A percentile compares a stretch with the other conserved stretches of the same genome.
Conservation (phyloP, 2,888 invertebrate species). For the Nipponacmea schrenckii region DNA sequence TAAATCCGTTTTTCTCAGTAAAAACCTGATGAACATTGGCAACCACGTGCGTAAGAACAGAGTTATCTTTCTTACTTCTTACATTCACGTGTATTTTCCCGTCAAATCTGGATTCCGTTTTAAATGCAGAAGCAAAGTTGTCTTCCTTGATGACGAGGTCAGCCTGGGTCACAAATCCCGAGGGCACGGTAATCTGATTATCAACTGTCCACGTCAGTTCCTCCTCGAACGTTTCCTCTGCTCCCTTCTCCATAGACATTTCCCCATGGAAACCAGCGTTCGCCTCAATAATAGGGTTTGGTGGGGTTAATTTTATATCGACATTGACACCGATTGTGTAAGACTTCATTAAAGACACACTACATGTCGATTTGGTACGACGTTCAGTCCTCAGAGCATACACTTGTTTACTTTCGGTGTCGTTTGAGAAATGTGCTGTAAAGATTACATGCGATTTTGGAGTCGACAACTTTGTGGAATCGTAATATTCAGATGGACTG, state of each 20-base stretch:
- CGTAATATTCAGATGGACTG: constrained; percentile 58
- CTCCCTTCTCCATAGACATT: constrained; percentile 61
- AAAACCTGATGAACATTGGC: constrained; percentile 63
- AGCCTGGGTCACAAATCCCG: constrained; percentile 62
- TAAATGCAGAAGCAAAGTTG: constrained; percentile 62
- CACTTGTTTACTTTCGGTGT: constrained; percentile 62
- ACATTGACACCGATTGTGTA: constrained; percentile 55
- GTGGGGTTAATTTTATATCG: constrained; percentile 63
- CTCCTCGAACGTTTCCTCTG: constrained; percentile 61
- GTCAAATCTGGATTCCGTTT: constrained; percentile 59
- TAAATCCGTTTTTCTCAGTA: constrained; percentile 51
- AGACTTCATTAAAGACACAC: constrained; percentile 55
- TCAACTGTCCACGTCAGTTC: constrained; percentile 68
- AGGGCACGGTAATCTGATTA: constrained; percentile 64
- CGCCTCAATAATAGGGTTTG: constrained; percentile 67
- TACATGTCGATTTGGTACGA: constrained; percentile 63
- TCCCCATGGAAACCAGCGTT: constrained; percentile 66
- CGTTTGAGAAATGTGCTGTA: constrained; percentile 64
- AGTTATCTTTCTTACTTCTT: constrained; percentile 63
- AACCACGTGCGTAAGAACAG: constrained; percentile 62
- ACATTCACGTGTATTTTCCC: constrained; percentile 64
- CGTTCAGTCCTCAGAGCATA: constrained; percentile 67
- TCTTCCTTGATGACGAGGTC: constrained; percentile 66
- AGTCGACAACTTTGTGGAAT: constrained; percentile 41
- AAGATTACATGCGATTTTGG: constrained; percentile 59